Evolutionary conservation across 2,797 vertebrate species (phyloP).

Genomic region (Acridotheres tristis): DNA sequence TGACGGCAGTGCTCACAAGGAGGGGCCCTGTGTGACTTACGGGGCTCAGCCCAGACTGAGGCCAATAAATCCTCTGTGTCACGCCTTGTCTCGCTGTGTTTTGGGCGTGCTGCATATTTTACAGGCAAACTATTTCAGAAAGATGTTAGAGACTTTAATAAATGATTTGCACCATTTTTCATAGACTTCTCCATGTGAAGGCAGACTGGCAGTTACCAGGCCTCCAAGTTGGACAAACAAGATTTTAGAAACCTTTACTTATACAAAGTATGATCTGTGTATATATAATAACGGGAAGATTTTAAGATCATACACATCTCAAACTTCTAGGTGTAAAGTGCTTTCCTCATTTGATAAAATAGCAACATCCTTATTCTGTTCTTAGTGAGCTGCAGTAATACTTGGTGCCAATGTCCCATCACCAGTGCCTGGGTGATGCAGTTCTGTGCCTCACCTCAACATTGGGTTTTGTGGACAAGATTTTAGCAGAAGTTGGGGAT

Average conservation of each 20-base stretch:
- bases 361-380: not conserved
- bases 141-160: not conserved
- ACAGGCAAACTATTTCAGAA: slow-evolving; percentile 31
- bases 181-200: not conserved
- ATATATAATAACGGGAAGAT: not conserved
- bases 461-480: not conserved
- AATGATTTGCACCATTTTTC: slow-evolving; percentile 8
- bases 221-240: not conserved
- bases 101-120: not conserved
- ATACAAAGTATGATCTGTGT: not conserved
- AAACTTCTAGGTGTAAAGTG: not conserved
- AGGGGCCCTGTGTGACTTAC: not conserved
- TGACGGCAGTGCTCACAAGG: not conserved
- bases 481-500: not conserved
- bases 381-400: not conserved
- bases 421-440: not conserved
- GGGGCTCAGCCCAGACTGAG: not conserved
- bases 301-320: not conserved
- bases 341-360: not conserved
- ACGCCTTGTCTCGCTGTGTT: not conserved
- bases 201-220: not conserved
- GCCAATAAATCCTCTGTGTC: slow-evolving; percentile 12
- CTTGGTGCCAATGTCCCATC: fast-evolving
- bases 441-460: not conserved
- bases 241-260: not conserved